A percentile compares a stretch with the other conserved stretches of the same genome.
phyloP scores from a whole-genome alignment of 2,113 vertebrate species.

The Amphiprion ocellaris region DNA sequence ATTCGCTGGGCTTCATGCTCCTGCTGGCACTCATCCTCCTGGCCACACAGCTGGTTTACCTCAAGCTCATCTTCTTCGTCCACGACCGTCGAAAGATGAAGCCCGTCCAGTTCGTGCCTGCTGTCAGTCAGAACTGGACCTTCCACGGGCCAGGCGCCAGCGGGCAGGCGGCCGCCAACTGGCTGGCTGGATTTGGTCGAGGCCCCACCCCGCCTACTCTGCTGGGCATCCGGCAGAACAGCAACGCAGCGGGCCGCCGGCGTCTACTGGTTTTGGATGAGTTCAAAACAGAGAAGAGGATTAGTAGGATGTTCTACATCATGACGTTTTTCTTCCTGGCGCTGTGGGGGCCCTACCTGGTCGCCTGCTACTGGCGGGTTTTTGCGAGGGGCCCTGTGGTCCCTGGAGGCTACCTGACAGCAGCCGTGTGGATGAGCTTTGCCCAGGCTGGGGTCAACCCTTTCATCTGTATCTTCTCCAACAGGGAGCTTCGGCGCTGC shows the following conservation, averaged over 20 bases:
- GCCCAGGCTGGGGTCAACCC: conserved; percentile 99
- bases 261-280: conserved; percentile 98
- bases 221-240: conserved; percentile 97
- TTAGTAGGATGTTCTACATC: conserved; percentile 99
- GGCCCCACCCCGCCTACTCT: conserved; percentile 98
- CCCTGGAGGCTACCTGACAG: conserved; percentile 97
- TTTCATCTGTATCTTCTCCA: conserved; percentile 99
- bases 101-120: conserved; percentile 99
- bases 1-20: conserved; percentile 99
- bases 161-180: conserved; percentile 98
- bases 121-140: conserved; percentile 99
- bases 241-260: conserved; percentile 95
- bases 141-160: conserved; percentile 98
- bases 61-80: conserved; percentile 99
- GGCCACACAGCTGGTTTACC: conserved; percentile 99
- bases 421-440: conserved; percentile 99
- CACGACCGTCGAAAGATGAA: conserved; percentile 99
- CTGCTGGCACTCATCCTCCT: conserved; percentile 98
- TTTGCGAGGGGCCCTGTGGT: conserved; percentile 96
- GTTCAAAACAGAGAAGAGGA: conserved; percentile 99
- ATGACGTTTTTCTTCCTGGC: conserved; percentile 99
- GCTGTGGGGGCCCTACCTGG: conserved; percentile 98
- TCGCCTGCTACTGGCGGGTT: conserved; percentile 99
- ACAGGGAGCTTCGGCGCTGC: conserved; percentile 99
- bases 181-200: conserved; percentile 98